Conservation (phyloP, 37 sponge, comb jelly and placozoan species). For the Amphimedon queenslandica region DNA sequence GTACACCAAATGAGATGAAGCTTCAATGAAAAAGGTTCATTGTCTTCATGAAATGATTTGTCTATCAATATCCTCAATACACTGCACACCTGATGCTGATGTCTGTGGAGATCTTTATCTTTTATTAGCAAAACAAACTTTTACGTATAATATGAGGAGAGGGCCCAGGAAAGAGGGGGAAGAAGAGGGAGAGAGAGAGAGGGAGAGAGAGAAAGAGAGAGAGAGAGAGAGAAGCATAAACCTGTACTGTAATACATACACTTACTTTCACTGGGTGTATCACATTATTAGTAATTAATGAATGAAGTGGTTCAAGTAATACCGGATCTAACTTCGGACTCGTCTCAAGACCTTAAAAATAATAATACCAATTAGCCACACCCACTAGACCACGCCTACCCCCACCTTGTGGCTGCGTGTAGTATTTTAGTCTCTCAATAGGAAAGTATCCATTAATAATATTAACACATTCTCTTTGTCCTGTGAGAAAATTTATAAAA, state of each 20-base stretch:
- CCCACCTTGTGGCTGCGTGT: constrained; percentile 30
- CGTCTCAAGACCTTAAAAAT: constrained; percentile 5
- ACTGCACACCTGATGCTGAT: not conserved
- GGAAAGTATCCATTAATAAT: constrained; percentile 59
- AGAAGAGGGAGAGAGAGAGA: not conserved
- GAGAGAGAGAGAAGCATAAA: constrained; percentile 1
- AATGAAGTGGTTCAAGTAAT: constrained; percentile 19
- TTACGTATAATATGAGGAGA: no score
- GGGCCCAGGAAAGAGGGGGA: no score
- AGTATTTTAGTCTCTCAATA: constrained; percentile 33
- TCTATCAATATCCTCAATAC: constrained; percentile 16
- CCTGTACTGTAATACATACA: not conserved
- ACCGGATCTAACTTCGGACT: constrained; percentile 5
- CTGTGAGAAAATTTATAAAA: constrained; percentile 22
- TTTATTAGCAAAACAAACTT: no score
- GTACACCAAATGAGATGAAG: constrained; percentile 41
- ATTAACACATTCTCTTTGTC: constrained; percentile 58
- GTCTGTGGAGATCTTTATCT: no score
- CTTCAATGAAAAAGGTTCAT: constrained; percentile 39
- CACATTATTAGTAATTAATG: constrained; percentile 17
- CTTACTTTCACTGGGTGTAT: constrained; percentile 47
- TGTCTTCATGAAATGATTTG: constrained; percentile 18
- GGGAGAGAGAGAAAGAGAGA: constrained; percentile 2
- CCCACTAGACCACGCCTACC: not conserved
- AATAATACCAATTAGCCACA: not conserved